Evolutionary conservation across 2,797 vertebrate species (phyloP), one percentile per base, ranked within the genome.

Genomic region (Myotis findleyi): DNA sequence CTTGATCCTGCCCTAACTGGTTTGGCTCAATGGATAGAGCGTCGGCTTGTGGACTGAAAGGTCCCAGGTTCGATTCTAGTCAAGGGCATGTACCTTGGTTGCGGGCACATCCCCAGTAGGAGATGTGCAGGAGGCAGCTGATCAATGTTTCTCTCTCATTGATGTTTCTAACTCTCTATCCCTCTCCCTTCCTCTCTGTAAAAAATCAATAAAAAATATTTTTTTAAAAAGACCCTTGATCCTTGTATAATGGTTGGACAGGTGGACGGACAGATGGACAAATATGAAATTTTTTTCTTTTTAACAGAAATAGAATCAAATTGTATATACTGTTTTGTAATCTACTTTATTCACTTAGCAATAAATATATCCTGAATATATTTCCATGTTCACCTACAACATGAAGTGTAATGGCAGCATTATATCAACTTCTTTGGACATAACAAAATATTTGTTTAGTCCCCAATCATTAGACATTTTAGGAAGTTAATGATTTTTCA

Each of bases 241-340:
- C 33, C n/a, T 89, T 80, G n/a, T 79, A 25, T 41, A 76, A 55
- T 79, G n/a, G 7, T 47, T 75, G 49, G 27, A 33, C 86, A 55
- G 25, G 21, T 49, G 55, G 44, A 73, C 8, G 6, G 23, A 85
- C 0, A 16, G 62, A 72, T 20, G 53, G 57, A 59, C 18, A 57
- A n/a, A 41, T 69, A 30, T 72, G 53, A 79, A 57, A 2, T 51
- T 71, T 72, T 86, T 93, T 93, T 47, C 73, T 85, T 95, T 85
- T 87, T 82, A 89, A 90, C 21, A 91, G 66, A 89, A 75, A 44
- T 80, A 73, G n/a, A 75, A 36, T 81, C 55, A 95, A 84, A 73
- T 23, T 38, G 57, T 59, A 41, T 49, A 23, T 66, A 55, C 55
- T 84, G 64, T 79, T 84, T 79, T 79, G 8, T 72, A 85, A 80